Evolutionary conservation across 2,797 vertebrate genomes (phyloP), one percentile per base, ranked within the genome.

Genomic region (Myotis vivesi): DNA sequence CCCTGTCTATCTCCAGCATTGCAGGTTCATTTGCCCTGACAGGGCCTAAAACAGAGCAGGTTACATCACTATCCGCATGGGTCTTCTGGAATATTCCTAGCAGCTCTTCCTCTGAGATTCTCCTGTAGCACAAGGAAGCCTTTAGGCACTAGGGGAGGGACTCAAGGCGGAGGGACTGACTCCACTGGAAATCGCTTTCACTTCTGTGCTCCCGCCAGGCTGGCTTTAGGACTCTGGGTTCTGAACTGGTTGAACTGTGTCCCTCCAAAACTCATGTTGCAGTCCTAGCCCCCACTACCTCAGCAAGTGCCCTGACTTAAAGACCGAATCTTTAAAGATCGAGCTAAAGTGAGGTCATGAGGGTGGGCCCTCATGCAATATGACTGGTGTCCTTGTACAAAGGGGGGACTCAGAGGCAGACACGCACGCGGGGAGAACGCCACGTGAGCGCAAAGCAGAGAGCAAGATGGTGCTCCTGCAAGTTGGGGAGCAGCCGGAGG

Each of bases 11-110:
- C 49, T 64, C 71, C 59, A 53, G 25, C 15, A 77, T 82, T 68
- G 90, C 36, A 41, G 64, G 44, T 84, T 79, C 71, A 41, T 88
- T 83, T 62, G 36, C 41, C n/a, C 22, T 68, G 36, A 15, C 36
- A 91, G 36, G 5, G 8, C 11, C 49, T 44, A 28, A 28, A 62
- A n/a, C 22, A 51, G 38, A 22, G 12, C 28, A 84, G 38, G n/a
- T 76, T 41, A 46, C 9, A 22, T 64, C 25, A 62, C 8, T 62
- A 53, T 46, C 89, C 13, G 6, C 38, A 53, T 20, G 11, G 77
- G 36, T 33, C 57, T 96, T 91, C 77, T 92, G 41, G 22, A 81
- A n/a, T 19, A 19, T 83, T 72, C 80, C 91, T 33, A 73, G 55
- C 23, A n/a, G 38, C 22, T 90, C 55, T 90, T 68, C 33, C 22